Conservation (phyloP, 1,140 invertebrate species). For the Brachionus paranguensis region DNA sequence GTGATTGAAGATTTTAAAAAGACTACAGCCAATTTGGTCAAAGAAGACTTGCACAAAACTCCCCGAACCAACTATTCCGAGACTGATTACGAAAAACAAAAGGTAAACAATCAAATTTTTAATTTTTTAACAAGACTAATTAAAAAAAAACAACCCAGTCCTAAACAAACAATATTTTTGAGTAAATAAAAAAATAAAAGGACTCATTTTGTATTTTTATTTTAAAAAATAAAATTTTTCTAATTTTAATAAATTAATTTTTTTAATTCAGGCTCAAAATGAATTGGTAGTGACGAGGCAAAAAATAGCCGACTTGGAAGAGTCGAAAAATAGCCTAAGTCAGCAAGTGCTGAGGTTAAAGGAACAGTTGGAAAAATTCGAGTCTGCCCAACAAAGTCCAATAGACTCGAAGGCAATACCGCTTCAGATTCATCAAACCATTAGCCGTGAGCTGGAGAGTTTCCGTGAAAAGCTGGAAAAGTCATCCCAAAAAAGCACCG, state of each 20-base stretch:
- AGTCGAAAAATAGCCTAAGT: not conserved
- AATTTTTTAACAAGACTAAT: not conserved
- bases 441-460: slow-evolving; percentile 19
- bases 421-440: not conserved
- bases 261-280: not conserved
- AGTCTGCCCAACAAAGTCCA: not conserved
- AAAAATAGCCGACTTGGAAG: slow-evolving; percentile 33
- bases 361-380: slow-evolving; percentile 33
- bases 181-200: too few species aligned
- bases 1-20: slow-evolving; percentile 31
- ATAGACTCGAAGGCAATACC: not conserved
- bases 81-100: slow-evolving; percentile 16
- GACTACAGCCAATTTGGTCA: not conserved
- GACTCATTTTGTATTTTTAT: too few species aligned
- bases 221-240: not conserved
- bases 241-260: not conserved
- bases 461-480: not conserved
- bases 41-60: not conserved
- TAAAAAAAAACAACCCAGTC: not conserved
- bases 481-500: not conserved
- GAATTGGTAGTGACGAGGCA: slow-evolving; percentile 1
- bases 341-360: slow-evolving; percentile 6
- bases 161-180: not conserved
- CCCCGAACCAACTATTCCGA: not conserved
- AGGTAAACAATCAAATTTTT: not conserved